A percentile compares a stretch with the other conserved stretches of the same genome.
These are phyloP conservation scores for Nycticryphes semicollaris DNA, from an alignment of 2,113 vertebrate genomes.

Conservation along the genomic window DNA sequence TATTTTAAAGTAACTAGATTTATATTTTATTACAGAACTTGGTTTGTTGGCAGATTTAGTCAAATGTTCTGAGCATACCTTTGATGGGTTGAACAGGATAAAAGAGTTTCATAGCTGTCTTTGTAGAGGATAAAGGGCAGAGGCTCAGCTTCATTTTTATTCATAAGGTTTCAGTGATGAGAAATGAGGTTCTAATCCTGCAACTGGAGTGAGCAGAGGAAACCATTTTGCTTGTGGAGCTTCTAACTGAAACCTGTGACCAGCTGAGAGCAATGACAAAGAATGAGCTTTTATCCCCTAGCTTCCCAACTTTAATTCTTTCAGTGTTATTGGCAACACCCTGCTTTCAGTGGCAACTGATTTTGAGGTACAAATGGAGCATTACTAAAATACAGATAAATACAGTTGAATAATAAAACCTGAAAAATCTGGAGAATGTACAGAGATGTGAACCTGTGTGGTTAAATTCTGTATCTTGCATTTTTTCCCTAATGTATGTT, in stretches of 20 bases:
- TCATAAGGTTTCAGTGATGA: background rate
- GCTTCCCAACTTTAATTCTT: background rate
- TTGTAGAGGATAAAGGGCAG: conserved; percentile 61
- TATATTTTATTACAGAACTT: conserved; percentile 49
- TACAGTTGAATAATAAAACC: background rate
- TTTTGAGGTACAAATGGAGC: background rate
- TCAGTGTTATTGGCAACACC: background rate
- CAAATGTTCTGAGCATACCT: conserved; percentile 33
- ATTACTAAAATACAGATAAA: background rate
- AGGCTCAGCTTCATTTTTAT: conserved; percentile 54
- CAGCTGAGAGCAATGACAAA: background rate
- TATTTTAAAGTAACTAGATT: conserved; percentile 44
- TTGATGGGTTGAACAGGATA: conserved; percentile 56
- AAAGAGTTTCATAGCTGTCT: conserved; percentile 45
- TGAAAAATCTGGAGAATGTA: background rate
- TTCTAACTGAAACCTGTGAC: background rate
- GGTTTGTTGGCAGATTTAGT: conserved; percentile 56
- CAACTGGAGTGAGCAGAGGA: background rate
- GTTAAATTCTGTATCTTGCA: background rate
- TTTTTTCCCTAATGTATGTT: background rate
- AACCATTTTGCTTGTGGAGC: background rate
- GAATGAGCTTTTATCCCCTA: background rate
- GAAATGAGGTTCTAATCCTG: conserved; percentile 47
- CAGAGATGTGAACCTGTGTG: background rate
- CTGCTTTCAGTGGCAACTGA: background rate